These are phyloP conservation scores for Standfussiana lucernea DNA, from an alignment of 2,888 invertebrate species.

Conservation along the genomic window DNA sequence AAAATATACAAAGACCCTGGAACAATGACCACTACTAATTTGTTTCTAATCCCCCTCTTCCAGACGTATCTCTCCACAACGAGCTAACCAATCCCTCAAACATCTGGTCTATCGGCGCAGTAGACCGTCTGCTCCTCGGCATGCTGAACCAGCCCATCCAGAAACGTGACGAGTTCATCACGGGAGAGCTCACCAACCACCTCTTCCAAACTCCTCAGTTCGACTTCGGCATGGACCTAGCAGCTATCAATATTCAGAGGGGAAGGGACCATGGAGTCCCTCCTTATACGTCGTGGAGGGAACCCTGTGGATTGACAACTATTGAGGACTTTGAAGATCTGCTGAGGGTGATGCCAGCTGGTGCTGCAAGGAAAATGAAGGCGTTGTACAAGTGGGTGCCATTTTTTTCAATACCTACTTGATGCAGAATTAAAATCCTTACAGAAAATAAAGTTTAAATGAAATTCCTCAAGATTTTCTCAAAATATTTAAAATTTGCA, in stretches of 20 bases:
- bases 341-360: constrained; percentile 92
- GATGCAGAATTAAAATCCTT: too few species aligned
- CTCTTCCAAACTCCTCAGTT: constrained; percentile 94
- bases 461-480: too few species aligned
- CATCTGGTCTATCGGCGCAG: constrained; percentile 94
- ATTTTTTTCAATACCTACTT: too few species aligned
- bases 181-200: constrained; percentile 95
- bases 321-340: constrained; percentile 93
- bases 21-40: not conserved
- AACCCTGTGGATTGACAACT: constrained; percentile 93
- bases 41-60: constrained; percentile 24
- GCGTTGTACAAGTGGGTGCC: constrained; percentile 82
- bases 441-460: too few species aligned
- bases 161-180: constrained; percentile 95
- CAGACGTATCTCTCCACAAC: constrained; percentile 95
- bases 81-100: constrained; percentile 93
- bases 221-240: constrained; percentile 95
- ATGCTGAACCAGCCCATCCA: constrained; percentile 94
- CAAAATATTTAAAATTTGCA: constrained; percentile 1
- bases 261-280: constrained; percentile 97
- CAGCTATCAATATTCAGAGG: constrained; percentile 96
- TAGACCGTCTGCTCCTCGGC: constrained; percentile 95
- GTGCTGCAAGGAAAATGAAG: constrained; percentile 91
- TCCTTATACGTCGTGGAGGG: constrained; percentile 94
- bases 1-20: not conserved